A percentile compares a stretch with the other conserved stretches of the same genome.
These are phyloP conservation scores for Mustela nigripes DNA, from an alignment of 2,113 vertebrate species.

Conservation along the genomic window DNA sequence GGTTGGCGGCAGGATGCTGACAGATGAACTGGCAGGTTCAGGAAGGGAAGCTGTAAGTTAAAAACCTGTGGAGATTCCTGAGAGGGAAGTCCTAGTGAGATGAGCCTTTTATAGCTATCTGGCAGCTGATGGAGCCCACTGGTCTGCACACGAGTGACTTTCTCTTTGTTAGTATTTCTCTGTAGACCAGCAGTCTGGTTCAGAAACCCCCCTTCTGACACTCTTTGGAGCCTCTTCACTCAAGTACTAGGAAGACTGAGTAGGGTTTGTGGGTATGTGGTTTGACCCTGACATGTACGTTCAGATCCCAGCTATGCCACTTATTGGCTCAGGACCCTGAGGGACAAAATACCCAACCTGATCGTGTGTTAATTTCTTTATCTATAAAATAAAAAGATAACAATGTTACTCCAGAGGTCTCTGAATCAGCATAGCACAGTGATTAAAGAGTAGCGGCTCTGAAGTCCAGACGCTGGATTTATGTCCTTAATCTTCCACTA, in stretches of 20 bases:
- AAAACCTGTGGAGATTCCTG: background rate
- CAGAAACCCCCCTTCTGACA: background rate
- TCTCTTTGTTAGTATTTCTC: conserved; percentile 16
- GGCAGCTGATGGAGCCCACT: background rate
- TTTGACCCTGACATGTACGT: background rate
- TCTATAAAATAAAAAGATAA: conserved; percentile 27
- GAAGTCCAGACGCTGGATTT: background rate
- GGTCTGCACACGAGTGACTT: background rate
- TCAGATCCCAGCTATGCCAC: background rate
- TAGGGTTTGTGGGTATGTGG: background rate
- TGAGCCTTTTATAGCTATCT: background rate
- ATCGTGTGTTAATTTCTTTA: background rate
- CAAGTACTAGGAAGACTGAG: background rate
- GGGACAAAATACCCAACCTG: background rate
- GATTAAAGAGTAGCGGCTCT: background rate
- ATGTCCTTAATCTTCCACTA: background rate
- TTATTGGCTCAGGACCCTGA: background rate
- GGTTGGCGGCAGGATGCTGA: background rate
- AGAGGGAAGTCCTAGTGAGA: background rate
- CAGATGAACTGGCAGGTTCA: background rate
- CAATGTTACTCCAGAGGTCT: background rate
- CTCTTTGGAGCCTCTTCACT: background rate
- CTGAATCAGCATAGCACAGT: background rate
- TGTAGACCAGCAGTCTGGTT: background rate
- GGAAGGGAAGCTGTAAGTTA: background rate